Conservation (phyloP, 1,140 invertebrate genomes). For the Proctacanthus coquilletti region DNA sequence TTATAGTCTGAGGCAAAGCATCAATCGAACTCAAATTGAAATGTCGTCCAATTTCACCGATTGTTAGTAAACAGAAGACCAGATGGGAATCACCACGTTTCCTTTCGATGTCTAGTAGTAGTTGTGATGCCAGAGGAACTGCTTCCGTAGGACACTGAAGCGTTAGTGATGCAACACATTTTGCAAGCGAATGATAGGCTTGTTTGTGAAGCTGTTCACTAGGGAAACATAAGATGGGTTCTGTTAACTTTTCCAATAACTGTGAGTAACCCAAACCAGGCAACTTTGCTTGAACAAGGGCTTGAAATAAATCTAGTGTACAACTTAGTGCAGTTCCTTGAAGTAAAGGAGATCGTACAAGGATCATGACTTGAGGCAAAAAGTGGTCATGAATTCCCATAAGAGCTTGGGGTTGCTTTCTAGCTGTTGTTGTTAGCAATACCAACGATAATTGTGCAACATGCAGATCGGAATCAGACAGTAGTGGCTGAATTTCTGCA, state of each 20-base stretch:
- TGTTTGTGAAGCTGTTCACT: slow-evolving; percentile 41
- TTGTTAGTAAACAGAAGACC: slow-evolving; percentile 81
- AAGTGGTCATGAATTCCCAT: slow-evolving; percentile 37
- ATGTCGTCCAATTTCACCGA: slow-evolving; percentile 92
- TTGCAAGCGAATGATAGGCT: slow-evolving; percentile 84
- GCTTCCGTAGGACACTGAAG: slow-evolving; percentile 58
- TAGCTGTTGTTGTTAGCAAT: slow-evolving; percentile 45
- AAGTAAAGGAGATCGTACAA: slow-evolving; percentile 82
- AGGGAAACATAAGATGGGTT: slow-evolving; percentile 32
- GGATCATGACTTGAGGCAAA: slow-evolving; percentile 68
- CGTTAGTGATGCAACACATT: slow-evolving; percentile 86
- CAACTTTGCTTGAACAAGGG: slow-evolving; percentile 65
- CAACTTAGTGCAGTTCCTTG: slow-evolving; percentile 73
- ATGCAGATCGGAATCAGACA: slow-evolving; percentile 89
- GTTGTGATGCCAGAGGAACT: slow-evolving; percentile 65
- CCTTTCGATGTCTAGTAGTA: slow-evolving; percentile 68
- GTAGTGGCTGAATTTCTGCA: slow-evolving; percentile 70
- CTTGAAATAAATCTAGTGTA: slow-evolving; percentile 82
- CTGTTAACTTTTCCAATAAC: slow-evolving; percentile 55
- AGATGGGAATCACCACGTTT: slow-evolving; percentile 60
- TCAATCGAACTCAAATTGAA: slow-evolving; percentile 71
- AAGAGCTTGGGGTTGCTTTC: slow-evolving; percentile 32
- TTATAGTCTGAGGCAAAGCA: slow-evolving; percentile 55
- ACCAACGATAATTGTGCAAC: slow-evolving; percentile 82
- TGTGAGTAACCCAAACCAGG: slow-evolving; percentile 66